Percentiles rank a stretch among this genome's conserved stretches.
Conservation (phyloP, 2,113 vertebrate species). For the Aspidoscelis tigris region DNA sequence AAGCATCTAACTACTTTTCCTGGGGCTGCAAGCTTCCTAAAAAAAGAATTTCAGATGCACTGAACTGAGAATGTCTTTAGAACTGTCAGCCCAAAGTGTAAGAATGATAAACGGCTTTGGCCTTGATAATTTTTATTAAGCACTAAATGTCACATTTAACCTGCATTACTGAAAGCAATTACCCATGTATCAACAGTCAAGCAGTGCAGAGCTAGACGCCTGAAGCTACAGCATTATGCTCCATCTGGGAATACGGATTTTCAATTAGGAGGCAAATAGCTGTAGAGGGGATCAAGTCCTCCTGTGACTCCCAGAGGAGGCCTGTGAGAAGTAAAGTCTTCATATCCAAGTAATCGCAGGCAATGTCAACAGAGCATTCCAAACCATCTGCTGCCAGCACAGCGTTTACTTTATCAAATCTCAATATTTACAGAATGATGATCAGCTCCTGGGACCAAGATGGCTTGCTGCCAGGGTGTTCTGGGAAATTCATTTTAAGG, state of each 20-base stretch:
- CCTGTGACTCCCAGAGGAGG: conserved; percentile 79
- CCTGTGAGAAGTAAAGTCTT: conserved; percentile 79
- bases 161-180: conserved; percentile 93
- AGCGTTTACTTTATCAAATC: conserved; percentile 91
- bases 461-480: conserved; percentile 86
- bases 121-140: conserved; percentile 92
- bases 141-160: conserved; percentile 95
- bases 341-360: conserved; percentile 79
- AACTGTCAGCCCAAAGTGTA: conserved; percentile 81
- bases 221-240: conserved; percentile 76
- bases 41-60: conserved; percentile 68
- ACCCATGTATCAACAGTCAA: conserved; percentile 88
- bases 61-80: conserved; percentile 76
- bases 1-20: neutral
- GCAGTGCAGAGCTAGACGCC: conserved; percentile 75
- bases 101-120: conserved; percentile 91
- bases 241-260: conserved; percentile 91
- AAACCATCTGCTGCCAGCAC: conserved; percentile 91
- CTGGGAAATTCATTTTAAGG: conserved; percentile 84
- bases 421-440: conserved; percentile 95
- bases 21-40: conserved; percentile 50
- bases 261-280: conserved; percentile 93
- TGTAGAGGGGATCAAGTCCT: conserved; percentile 81
- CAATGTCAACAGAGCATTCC: conserved; percentile 83
- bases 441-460: conserved; percentile 84